phyloP scores from a whole-genome alignment of 2,797 vertebrate species.

The Pempheris klunzingeri region DNA sequence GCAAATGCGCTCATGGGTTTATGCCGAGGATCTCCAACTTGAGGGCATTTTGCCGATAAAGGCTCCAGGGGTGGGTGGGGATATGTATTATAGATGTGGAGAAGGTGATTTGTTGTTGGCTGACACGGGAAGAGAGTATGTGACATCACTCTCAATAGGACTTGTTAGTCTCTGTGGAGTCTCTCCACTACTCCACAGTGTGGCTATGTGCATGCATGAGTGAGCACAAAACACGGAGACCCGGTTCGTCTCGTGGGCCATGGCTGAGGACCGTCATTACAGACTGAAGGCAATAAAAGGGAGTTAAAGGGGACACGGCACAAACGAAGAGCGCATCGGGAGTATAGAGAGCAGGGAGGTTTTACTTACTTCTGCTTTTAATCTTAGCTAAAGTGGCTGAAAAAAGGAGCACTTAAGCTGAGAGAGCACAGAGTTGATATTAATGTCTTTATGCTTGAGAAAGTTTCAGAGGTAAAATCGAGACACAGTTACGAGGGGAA shows the following conservation, averaged over 20 bases:
- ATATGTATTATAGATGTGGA: constrained; percentile 70
- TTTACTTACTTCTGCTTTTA: constrained; percentile 67
- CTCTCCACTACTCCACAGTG: constrained; percentile 7
- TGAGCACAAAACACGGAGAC: constrained; percentile 41
- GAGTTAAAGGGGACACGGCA: constrained; percentile 47
- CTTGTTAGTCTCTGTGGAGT: constrained; percentile 48
- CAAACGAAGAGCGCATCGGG: too few species aligned
- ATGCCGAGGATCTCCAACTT: constrained; percentile 54
- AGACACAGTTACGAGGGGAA: constrained; percentile 54
- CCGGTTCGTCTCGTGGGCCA: constrained; percentile 25
- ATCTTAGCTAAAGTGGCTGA: constrained; percentile 73
- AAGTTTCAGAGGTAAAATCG: constrained; percentile 65
- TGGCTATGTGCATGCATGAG: constrained; percentile 50
- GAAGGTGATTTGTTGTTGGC: constrained; percentile 67
- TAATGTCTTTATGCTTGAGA: constrained; percentile 70
- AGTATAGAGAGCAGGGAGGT: constrained; percentile 29
- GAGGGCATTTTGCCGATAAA: constrained; percentile 72
- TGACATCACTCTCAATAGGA: constrained; percentile 70
- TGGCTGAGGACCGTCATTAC: constrained; percentile 33
- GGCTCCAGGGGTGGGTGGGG: constrained; percentile 50
- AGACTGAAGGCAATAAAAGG: constrained; percentile 52
- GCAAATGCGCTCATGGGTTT: constrained; percentile 63
- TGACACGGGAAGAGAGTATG: constrained; percentile 52
- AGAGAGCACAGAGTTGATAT: constrained; percentile 64
- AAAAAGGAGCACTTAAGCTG: constrained; percentile 70